Conservation (phyloP, 2,113 vertebrate genomes). For the Falcunculus frontatus region DNA sequence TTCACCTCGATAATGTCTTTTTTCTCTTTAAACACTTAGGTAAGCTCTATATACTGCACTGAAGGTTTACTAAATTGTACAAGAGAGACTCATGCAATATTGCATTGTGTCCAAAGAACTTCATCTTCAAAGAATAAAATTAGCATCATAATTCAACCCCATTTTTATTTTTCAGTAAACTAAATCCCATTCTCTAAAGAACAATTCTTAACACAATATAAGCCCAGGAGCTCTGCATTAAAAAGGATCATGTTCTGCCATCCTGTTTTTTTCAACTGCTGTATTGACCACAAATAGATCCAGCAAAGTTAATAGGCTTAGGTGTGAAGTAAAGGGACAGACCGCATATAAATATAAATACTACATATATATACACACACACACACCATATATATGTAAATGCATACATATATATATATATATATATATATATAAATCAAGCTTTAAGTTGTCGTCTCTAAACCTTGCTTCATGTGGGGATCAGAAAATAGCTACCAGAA, state of each 20-base stretch:
- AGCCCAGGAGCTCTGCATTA: background rate
- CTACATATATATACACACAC: background rate
- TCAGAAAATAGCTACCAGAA: background rate
- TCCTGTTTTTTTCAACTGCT: background rate
- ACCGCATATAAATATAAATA: background rate
- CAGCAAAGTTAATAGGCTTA: background rate
- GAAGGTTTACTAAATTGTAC: background rate
- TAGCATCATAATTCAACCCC: conserved; percentile 16
- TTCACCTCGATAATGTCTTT: background rate
- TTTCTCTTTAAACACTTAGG: background rate
- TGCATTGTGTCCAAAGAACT: conserved; percentile 27
- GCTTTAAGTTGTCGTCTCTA: background rate
- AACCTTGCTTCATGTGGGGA: background rate
- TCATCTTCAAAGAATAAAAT: conserved; percentile 10
- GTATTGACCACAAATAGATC: background rate
- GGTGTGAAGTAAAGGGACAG: background rate
- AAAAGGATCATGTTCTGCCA: background rate
- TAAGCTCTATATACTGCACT: background rate
- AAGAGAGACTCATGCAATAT: background rate
- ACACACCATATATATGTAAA: background rate
- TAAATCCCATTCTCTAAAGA: background rate
- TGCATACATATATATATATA: background rate
- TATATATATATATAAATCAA: background rate
- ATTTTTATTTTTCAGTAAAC: conserved; percentile 35
- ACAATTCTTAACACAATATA: conserved; percentile 24